Base-by-base conservation (phyloP, 2,113 vertebrate species). In the Ploceus nigricollis region DNA sequence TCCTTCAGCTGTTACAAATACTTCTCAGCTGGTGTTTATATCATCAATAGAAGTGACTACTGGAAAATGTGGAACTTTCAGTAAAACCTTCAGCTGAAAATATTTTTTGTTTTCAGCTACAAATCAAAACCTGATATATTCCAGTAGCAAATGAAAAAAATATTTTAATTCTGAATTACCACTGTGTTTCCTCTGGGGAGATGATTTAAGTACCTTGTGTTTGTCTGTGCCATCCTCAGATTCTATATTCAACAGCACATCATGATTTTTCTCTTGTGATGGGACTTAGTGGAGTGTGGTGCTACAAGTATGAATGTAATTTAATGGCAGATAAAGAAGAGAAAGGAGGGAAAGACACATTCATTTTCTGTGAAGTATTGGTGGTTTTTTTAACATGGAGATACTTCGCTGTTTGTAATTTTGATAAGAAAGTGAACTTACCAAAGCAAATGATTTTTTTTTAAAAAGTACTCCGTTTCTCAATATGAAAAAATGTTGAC, bases 321-420 rank as follows among this genome's bases (percentile, higher is more conserved):
- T 84, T 89, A 96, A 79, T 73, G 69, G 70, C 53, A 94, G 73
- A 82, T 69, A 95, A 81, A 89, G 64, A 87, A 94, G 51, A 91
- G 48, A 78, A 84, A 72, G 57, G 22, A 87, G 42, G 40, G 70
- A 79, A 68, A 79, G n/a, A 35, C 33, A 39, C 22, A 44, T 85
- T 82, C 4, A 35, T 91, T 95, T 90, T 65, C 63, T 3, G 3
- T 88, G 35, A 93, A 57, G 37, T 61, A 82, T 31, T 54, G 51
- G 47, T 42, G 20, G 1, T 19, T 45, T 71, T 89, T 80, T 71
- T 28, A 27, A 35, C 40, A 39, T 21, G 65, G 40, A 82, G 40
- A 39, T 48, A 23, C 68, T 79, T 82, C 35, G 17, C 10, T 58
- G 6, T 83, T 71, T 64, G 6, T 68, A 85, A 79, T 82, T 95